A percentile compares a stretch with the other conserved stretches of the same genome.
Conservation (phyloP, 2,888 invertebrate species). For the Drosophila demipolita region DNA sequence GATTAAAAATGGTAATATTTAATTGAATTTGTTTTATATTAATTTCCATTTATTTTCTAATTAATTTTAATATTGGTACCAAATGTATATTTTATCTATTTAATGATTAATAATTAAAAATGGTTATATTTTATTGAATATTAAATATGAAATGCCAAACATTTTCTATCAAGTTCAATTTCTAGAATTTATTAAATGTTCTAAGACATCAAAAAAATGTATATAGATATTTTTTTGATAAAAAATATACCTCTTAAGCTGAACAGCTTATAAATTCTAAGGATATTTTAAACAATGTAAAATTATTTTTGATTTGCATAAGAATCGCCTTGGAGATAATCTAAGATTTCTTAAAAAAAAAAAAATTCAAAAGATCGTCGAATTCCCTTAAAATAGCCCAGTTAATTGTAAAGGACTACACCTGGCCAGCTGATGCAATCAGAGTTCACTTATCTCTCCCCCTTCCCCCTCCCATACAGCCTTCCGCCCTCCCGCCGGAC, state of each 20-base stretch:
- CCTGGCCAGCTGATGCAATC: slow-evolving; percentile 52
- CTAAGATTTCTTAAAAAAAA: background rate
- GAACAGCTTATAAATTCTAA: background rate
- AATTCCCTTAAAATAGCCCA: background rate
- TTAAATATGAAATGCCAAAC: background rate
- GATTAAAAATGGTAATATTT: background rate
- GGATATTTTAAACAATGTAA: background rate
- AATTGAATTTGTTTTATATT: background rate
- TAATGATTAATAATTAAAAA: background rate
- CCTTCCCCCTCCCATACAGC: background rate
- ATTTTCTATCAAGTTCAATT: background rate
- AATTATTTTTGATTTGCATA: background rate
- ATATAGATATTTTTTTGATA: no score
- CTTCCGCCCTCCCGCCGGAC: background rate
- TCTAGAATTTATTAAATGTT: background rate
- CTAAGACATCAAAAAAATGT: background rate
- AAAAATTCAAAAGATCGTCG: background rate
- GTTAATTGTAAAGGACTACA: slow-evolving; percentile 10
- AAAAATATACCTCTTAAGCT: no score
- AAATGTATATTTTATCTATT: background rate
- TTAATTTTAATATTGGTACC: background rate
- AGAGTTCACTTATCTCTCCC: slow-evolving; percentile 32
- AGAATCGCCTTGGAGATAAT: background rate
- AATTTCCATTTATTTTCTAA: no score
- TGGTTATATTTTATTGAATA: background rate